Percentiles rank a stretch among this genome's conserved stretches.
Conservation (phyloP, 2,888 invertebrate genomes). For the Endomychus coccineus region DNA sequence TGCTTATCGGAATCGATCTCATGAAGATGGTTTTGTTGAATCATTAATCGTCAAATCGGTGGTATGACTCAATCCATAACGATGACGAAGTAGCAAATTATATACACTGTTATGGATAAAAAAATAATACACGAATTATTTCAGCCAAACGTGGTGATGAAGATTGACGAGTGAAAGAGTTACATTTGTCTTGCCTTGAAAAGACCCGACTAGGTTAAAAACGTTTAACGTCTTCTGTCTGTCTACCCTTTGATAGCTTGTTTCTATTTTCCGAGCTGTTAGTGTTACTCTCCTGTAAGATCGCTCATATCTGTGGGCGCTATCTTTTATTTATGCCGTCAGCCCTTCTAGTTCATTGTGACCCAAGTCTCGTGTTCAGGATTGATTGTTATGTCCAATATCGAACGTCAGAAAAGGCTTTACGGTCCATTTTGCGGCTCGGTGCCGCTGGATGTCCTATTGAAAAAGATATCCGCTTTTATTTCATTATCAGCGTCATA, state of each 20-base stretch:
- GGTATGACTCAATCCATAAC: no score
- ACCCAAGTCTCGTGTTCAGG: constrained; percentile 20
- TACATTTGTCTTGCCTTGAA: no score
- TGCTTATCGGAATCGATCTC: no score
- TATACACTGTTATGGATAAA: no score
- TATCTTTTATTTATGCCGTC: constrained; percentile 22
- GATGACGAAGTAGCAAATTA: no score
- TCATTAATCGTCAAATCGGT: no score
- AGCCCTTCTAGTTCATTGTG: constrained; percentile 21
- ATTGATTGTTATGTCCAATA: constrained; percentile 28
- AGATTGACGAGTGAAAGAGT: no score
- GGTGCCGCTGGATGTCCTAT: constrained; percentile 15
- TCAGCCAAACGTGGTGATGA: no score
- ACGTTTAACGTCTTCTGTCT: no score
- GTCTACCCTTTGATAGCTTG: constrained; percentile 13
- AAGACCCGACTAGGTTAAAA: no score
- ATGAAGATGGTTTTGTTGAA: no score
- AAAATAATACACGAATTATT: no score
- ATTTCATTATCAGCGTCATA: constrained; percentile 26
- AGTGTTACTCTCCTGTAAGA: constrained; percentile 12
- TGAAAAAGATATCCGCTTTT: constrained; percentile 23
- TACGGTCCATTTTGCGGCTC: constrained; percentile 18
- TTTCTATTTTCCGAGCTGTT: constrained; percentile 7
- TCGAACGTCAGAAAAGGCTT: constrained; percentile 19
- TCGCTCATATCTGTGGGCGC: constrained; percentile 11